These are phyloP conservation scores for Coenonympha arcania DNA, from an alignment of 2,888 invertebrate genomes.

Conservation along the genomic window DNA sequence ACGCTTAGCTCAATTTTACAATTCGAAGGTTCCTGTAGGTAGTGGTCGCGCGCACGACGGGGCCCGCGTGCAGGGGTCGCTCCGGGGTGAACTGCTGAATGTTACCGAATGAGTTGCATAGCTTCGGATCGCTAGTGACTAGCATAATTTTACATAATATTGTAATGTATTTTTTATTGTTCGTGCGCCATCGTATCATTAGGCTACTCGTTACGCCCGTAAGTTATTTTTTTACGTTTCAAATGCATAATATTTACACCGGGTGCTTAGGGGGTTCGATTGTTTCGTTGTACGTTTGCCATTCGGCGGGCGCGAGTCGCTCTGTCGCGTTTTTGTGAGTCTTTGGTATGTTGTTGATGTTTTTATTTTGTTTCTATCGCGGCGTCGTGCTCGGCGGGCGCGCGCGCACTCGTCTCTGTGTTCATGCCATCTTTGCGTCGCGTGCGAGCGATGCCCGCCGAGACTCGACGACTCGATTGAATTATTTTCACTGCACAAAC, in stretches of 20 bases:
- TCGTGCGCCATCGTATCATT: conserved; percentile 45
- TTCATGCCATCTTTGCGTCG: no score
- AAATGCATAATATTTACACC: conserved; percentile 48
- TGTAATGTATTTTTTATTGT: conserved; percentile 42
- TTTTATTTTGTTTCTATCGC: conserved; percentile 29
- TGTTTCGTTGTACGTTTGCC: conserved; percentile 27
- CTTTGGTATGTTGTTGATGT: conserved; percentile 35
- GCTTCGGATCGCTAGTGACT: conserved; percentile 63
- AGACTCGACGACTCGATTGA: conserved; percentile 19
- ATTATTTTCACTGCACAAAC: conserved; percentile 63
- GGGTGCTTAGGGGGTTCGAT: conserved; percentile 46
- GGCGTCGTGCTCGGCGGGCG: background rate
- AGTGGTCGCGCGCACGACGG: background rate
- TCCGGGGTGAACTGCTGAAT: conserved; percentile 44
- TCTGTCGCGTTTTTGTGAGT: conserved; percentile 31
- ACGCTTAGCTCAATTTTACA: conserved; percentile 7
- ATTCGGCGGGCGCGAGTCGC: conserved; percentile 8
- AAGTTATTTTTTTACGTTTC: conserved; percentile 43
- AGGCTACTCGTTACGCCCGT: conserved; percentile 31
- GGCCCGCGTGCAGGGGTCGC: conserved; percentile 3
- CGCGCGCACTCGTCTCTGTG: background rate
- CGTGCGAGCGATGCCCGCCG: conserved; percentile 22
- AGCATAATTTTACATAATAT: conserved; percentile 54
- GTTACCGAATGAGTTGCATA: conserved; percentile 64
- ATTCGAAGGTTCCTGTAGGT: conserved; percentile 4